These are phyloP conservation scores for Vipera ursinii DNA, from an alignment of 2,797 vertebrate species.

Conservation along the genomic window DNA sequence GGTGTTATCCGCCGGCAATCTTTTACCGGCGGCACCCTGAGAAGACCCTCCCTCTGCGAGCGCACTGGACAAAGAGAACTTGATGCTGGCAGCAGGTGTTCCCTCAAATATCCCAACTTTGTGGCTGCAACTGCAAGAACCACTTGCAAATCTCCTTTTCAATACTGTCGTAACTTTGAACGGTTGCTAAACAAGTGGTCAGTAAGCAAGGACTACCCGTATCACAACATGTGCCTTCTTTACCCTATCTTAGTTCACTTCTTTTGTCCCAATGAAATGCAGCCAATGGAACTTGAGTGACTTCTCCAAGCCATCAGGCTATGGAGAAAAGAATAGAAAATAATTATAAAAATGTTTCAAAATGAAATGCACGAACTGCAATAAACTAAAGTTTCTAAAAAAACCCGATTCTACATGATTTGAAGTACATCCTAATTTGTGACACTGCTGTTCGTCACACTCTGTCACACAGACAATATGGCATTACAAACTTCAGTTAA, in stretches of 20 bases:
- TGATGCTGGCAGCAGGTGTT: no score
- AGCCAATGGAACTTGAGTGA: neutral
- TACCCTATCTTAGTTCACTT: neutral
- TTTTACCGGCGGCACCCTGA: no score
- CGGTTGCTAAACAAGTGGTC: neutral
- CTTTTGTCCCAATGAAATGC: neutral
- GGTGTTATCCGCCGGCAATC: no score
- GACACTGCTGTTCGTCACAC: conserved; percentile 11
- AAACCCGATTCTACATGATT: neutral
- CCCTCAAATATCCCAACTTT: no score
- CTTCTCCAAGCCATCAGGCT: neutral
- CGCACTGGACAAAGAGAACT: no score
- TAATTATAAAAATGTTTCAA: neutral
- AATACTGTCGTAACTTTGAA: neutral
- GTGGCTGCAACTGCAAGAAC: neutral
- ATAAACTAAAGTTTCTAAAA: conserved; percentile 1
- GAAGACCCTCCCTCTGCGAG: no score
- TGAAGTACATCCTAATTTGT: conserved; percentile 7
- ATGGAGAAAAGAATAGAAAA: neutral
- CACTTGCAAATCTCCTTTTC: neutral
- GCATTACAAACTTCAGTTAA: conserved; percentile 32
- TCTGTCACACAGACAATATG: neutral
- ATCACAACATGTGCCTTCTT: neutral
- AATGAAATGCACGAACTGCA: neutral
- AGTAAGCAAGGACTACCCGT: neutral